Evolutionary conservation across 2,113 vertebrate genomes (phyloP).

Genomic region (Amblyopsis rosae): DNA sequence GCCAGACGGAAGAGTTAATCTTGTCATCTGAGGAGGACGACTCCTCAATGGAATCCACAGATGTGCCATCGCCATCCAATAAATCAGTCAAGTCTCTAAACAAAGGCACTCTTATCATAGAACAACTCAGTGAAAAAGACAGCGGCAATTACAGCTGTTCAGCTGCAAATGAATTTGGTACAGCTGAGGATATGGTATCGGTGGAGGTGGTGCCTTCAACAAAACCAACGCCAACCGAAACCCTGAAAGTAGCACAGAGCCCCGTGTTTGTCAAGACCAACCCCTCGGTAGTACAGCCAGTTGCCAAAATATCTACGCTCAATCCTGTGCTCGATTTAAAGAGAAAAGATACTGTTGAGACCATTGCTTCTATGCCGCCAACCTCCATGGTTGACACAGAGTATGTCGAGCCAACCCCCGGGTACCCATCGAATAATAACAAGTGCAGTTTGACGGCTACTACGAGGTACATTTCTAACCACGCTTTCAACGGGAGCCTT

Average conservation of each 20-base stretch:
- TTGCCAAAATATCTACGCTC: background rate
- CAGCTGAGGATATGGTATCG: conserved; percentile 74
- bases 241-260: background rate
- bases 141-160: conserved; percentile 89
- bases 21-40: conserved; percentile 48
- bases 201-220: conserved; percentile 76
- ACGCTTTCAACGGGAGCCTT: conserved; percentile 84
- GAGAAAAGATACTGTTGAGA: conserved; percentile 18
- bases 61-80: conserved; percentile 38
- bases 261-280: background rate
- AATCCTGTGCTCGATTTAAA: conserved; percentile 17
- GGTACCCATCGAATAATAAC: conserved; percentile 28
- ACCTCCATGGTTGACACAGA: background rate
- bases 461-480: conserved; percentile 83
- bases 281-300: conserved; percentile 7
- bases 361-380: conserved; percentile 21
- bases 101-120: conserved; percentile 87
- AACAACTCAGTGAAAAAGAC: conserved; percentile 80
- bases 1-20: conserved; percentile 72
- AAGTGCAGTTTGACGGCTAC: conserved; percentile 80
- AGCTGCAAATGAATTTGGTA: conserved; percentile 85
- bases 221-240: conserved; percentile 51
- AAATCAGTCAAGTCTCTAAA: conserved; percentile 77
- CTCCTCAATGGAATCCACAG: conserved; percentile 40
- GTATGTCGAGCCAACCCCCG: background rate